Evolutionary conservation across 2,113 vertebrate species (phyloP), one percentile per base, ranked within the genome.

Genomic region (Peucedramus taeniatus): DNA sequence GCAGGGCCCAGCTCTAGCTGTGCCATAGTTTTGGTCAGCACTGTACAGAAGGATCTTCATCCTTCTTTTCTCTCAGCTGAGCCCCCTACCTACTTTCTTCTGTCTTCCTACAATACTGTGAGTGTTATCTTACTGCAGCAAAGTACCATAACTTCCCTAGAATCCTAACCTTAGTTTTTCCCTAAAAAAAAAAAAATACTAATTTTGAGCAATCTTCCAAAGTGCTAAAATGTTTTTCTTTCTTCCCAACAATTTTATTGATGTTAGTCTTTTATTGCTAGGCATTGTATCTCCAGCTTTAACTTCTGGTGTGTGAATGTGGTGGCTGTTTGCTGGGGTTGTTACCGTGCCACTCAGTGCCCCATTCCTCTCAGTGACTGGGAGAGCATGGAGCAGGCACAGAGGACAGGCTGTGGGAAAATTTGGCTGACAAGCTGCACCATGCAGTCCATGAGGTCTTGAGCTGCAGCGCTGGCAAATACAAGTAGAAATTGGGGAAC

Each of bases 71-170:
- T 92, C 23, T 63, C 15, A 65, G 70, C 12, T 74, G 37, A 91
- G 47, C 47, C 10, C 83, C 37, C 14, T 57, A 15, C 15, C 22
- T 2, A 37, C 4, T 45, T 70, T 23, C 49, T 94, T 90, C 57
- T 2, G 2, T 50, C 31, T 96, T 91, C 11, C 10, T 44, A 50
- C 26, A 70, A 30, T 56, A 79, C 4, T 0, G 0, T 60, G 37
- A 11, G 10, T 66, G 33, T 81, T 76, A 45, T 9, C 8, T 13
- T 70, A 42, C 42, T 5, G 3, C 45, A 75, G 47, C 22, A 71
- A 86, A 74, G 47, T 64, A 60, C 47, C 59, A 14, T 44, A 57
- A 64, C 30, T 83, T 83, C 26, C 26, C 40, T 45, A 33, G 18
- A 6, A 23, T 88, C 35, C 18, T 40, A 39, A 49, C 31, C 18